These are phyloP conservation scores for Pilophorus perplexus DNA, from an alignment of 2,888 invertebrate species.

Conservation along the genomic window DNA sequence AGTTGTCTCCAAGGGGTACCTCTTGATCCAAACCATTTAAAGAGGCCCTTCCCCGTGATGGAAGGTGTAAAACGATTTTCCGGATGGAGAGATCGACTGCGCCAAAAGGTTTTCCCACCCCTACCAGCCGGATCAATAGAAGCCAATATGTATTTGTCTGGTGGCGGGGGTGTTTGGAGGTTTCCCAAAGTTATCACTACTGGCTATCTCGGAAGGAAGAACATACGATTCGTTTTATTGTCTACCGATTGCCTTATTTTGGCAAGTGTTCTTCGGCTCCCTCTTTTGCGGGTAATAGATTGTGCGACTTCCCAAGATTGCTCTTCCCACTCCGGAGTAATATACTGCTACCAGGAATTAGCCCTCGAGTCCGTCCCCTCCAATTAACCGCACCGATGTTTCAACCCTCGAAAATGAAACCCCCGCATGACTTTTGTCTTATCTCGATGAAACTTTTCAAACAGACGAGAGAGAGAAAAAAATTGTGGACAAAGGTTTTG, in stretches of 20 bases:
- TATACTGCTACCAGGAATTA: conserved; percentile 27
- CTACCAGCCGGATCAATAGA: conserved; percentile 19
- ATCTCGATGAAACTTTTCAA: conserved; percentile 22
- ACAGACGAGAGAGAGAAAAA: conserved; percentile 7
- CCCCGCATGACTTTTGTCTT: conserved; percentile 10
- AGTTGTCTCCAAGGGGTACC: no score
- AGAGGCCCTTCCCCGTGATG: no score
- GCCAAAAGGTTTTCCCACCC: background rate
- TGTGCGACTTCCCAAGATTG: conserved; percentile 22
- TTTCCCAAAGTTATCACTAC: conserved; percentile 36
- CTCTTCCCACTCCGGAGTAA: conserved; percentile 11
- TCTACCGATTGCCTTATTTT: conserved; percentile 48
- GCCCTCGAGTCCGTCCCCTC: conserved; percentile 19
- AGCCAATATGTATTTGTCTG: conserved; percentile 38
- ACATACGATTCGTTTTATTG: conserved; percentile 46
- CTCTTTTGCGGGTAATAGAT: conserved; percentile 38
- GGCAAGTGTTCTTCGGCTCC: conserved; percentile 41
- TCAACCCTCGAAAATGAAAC: conserved; percentile 20
- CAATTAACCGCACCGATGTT: conserved; percentile 31
- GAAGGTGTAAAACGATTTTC: background rate
- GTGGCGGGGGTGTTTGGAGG: conserved; percentile 3
- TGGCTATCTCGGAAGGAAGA: conserved; percentile 41
- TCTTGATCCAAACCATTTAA: no score
- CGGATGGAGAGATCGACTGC: background rate
- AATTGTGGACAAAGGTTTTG: background rate